Percentiles rank a stretch among this genome's conserved stretches.
Evolutionary conservation across 2,888 invertebrate species (phyloP).

Genomic region (Tyria jacobaeae): DNA sequence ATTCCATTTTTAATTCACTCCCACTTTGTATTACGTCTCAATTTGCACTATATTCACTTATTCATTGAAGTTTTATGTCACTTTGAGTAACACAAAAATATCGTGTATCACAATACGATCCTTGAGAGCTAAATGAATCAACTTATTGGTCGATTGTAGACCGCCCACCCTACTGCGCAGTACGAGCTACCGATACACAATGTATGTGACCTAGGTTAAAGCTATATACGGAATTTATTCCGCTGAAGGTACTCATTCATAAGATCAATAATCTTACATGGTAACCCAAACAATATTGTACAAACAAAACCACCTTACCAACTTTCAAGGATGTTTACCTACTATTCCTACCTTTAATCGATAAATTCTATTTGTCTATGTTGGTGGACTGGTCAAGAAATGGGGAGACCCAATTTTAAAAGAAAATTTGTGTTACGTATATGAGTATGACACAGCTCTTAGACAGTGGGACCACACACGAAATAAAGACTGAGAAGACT

Average conservation of each 20-base stretch:
- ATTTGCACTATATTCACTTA: constrained; percentile 28
- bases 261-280: constrained; percentile 59
- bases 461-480: no score
- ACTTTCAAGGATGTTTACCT: not conserved
- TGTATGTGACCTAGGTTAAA: constrained; percentile 45
- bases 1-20: constrained; percentile 59
- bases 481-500: no score
- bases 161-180: constrained; percentile 69
- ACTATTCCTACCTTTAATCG: not conserved
- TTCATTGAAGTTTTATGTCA: constrained; percentile 33
- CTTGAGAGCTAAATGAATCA: constrained; percentile 65
- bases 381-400: not conserved
- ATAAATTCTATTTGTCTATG: not conserved
- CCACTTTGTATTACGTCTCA: constrained; percentile 22
- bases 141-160: constrained; percentile 61
- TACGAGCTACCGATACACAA: constrained; percentile 48
- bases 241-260: constrained; percentile 53
- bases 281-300: constrained; percentile 41
- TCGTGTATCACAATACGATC: constrained; percentile 64
- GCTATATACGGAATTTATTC: constrained; percentile 52
- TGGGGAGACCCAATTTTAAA: no score
- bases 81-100: constrained; percentile 42
- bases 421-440: not conserved
- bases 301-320: constrained; percentile 33
- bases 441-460: no score